Evolutionary conservation across 2,113 vertebrate species (phyloP).

Genomic region (Malurus alboscapulatus): DNA sequence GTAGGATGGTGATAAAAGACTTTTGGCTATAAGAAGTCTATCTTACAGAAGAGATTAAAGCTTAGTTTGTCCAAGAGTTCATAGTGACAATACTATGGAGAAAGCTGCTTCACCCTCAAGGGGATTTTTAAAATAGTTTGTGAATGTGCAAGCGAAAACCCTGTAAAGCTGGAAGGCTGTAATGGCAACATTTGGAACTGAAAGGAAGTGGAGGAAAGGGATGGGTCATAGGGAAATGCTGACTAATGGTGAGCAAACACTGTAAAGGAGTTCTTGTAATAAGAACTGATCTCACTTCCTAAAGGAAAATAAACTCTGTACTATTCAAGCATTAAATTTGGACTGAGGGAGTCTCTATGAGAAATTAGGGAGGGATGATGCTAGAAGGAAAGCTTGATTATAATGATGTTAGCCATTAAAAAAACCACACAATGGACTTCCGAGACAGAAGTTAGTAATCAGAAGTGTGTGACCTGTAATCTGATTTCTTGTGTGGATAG

Average conservation of each 20-base stretch:
- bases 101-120: not conserved
- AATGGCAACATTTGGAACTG: not conserved
- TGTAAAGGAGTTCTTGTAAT: not conserved
- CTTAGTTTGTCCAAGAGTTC: not conserved
- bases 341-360: not conserved
- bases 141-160: not conserved
- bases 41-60: not conserved
- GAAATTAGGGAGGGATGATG: not conserved
- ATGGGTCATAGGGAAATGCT: constrained; percentile 36
- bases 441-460: not conserved
- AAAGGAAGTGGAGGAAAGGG: constrained; percentile 41
- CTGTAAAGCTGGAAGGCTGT: not conserved
- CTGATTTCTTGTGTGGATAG: not conserved
- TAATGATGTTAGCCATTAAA: not conserved
- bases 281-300: not conserved
- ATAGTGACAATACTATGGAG: not conserved
- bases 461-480: not conserved
- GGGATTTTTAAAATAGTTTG: not conserved
- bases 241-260: constrained; percentile 38
- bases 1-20: not conserved
- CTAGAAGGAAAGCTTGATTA: not conserved
- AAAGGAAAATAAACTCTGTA: not conserved
- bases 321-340: not conserved
- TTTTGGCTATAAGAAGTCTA: not conserved
- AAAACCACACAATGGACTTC: not conserved